Conservation (phyloP, 2,888 invertebrate genomes). For the Apotomis capreana region DNA sequence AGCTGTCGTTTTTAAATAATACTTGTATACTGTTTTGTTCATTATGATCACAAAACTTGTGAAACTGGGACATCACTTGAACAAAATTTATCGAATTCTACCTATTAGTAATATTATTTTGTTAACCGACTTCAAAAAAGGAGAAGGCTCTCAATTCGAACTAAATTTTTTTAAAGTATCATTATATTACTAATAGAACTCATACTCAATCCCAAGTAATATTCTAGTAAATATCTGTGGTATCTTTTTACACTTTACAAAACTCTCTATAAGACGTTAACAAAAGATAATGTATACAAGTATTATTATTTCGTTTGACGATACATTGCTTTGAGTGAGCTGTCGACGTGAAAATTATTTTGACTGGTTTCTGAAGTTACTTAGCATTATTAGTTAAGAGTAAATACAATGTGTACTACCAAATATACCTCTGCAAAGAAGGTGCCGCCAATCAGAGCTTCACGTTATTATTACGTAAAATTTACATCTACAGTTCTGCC, state of each 20-base stretch:
- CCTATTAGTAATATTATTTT: not conserved
- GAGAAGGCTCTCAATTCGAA: too few relatives aligned
- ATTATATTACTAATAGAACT: not conserved
- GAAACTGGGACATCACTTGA: too few relatives aligned
- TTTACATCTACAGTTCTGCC: too few relatives aligned
- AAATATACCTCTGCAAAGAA: not conserved
- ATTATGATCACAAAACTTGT: too few relatives aligned
- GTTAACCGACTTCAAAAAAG: too few relatives aligned
- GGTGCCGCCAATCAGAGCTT: too few relatives aligned
- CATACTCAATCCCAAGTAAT: not conserved
- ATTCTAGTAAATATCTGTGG: too few relatives aligned
- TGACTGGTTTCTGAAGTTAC: constrained; percentile 19
- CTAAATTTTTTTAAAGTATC: too few relatives aligned
- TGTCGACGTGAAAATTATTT: constrained; percentile 12
- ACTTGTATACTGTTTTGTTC: not conserved
- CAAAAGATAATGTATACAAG: not conserved
- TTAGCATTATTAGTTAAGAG: not conserved
- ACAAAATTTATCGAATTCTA: not conserved
- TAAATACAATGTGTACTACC: not conserved
- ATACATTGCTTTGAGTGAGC: constrained; percentile 9
- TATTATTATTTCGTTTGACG: not conserved
- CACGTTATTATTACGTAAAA: too few relatives aligned
- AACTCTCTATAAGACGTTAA: too few relatives aligned
- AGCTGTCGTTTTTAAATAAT: not conserved
- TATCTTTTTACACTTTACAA: too few relatives aligned